Evolutionary conservation across 2,113 vertebrate species (phyloP).

Genomic region (Percopsis transmontana): DNA sequence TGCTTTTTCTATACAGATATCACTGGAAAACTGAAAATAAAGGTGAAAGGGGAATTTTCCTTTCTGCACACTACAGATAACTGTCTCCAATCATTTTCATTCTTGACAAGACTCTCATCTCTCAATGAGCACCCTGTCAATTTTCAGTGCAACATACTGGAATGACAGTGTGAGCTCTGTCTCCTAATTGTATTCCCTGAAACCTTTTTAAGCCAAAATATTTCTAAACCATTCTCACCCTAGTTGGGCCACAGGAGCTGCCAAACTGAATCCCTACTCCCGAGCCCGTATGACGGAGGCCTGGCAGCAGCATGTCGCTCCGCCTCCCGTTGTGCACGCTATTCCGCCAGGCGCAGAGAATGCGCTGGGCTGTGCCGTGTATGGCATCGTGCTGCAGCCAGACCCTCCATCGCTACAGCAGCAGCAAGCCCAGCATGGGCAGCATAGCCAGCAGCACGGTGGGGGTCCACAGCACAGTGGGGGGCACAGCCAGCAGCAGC

Average conservation of each 20-base stretch:
- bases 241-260: constrained; percentile 70
- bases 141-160: constrained; percentile 34
- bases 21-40: constrained; percentile 10
- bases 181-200: constrained; percentile 10
- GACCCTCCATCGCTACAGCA: constrained; percentile 84
- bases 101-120: neutral
- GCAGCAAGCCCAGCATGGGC: constrained; percentile 72
- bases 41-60: constrained; percentile 16
- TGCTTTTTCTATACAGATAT: constrained; percentile 26
- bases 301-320: constrained; percentile 86
- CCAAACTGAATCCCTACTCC: constrained; percentile 79
- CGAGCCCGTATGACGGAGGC: constrained; percentile 79
- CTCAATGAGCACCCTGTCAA: neutral
- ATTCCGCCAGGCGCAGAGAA: constrained; percentile 86
- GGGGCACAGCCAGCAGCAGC: constrained; percentile 71
- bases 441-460: constrained; percentile 70
- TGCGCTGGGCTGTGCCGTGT: constrained; percentile 91
- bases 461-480: constrained; percentile 67
- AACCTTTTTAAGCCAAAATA: constrained; percentile 20
- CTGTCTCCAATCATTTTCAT: constrained; percentile 2
- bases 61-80: neutral
- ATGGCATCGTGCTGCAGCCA: constrained; percentile 92
- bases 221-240: constrained; percentile 40
- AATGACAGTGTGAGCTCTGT: constrained; percentile 73
- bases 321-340: constrained; percentile 87